Conservation (phyloP, 2,888 invertebrate species). For the Tachystola acroxantha region DNA sequence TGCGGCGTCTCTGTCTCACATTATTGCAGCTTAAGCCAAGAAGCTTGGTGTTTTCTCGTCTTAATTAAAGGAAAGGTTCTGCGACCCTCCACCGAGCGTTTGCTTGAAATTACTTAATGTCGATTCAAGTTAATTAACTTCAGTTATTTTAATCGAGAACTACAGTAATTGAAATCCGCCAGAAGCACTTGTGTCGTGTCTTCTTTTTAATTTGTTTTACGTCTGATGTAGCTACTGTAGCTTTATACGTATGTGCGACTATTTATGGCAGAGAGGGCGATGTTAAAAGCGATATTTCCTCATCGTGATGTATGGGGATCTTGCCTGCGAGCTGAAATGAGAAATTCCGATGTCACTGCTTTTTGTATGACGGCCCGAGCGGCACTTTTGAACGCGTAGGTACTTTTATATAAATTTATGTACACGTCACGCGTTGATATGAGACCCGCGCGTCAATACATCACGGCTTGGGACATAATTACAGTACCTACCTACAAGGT, state of each 20-base stretch:
- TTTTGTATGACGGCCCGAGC: conserved; percentile 53
- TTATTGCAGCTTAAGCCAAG: conserved; percentile 26
- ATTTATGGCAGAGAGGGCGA: conserved; percentile 57
- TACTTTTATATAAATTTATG: conserved; percentile 33
- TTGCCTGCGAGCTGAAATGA: conserved; percentile 65
- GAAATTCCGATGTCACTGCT: conserved; percentile 72
- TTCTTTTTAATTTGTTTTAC: conserved; percentile 7
- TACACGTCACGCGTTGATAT: conserved; percentile 21
- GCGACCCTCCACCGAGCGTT: conserved; percentile 24
- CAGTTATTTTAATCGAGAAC: conserved; percentile 38
- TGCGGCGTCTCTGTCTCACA: conserved; percentile 19
- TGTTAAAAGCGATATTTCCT: conserved; percentile 68
- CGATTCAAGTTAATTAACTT: conserved; percentile 37
- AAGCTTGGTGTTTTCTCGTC: conserved; percentile 37
- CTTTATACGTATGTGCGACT: conserved; percentile 42
- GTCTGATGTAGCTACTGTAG: conserved; percentile 4
- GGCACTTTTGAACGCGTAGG: conserved; percentile 43
- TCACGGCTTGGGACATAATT: conserved; percentile 1
- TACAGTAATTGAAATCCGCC: conserved; percentile 23
- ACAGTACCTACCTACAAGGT: neutral
- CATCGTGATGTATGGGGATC: conserved; percentile 69
- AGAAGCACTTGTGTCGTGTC: neutral
- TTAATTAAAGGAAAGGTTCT: conserved; percentile 46
- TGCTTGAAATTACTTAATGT: conserved; percentile 36
- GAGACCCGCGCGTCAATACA: conserved; percentile 6